These are phyloP conservation scores for Diabrotica undecimpunctata DNA, from an alignment of 1,140 invertebrate species.

Conservation along the genomic window DNA sequence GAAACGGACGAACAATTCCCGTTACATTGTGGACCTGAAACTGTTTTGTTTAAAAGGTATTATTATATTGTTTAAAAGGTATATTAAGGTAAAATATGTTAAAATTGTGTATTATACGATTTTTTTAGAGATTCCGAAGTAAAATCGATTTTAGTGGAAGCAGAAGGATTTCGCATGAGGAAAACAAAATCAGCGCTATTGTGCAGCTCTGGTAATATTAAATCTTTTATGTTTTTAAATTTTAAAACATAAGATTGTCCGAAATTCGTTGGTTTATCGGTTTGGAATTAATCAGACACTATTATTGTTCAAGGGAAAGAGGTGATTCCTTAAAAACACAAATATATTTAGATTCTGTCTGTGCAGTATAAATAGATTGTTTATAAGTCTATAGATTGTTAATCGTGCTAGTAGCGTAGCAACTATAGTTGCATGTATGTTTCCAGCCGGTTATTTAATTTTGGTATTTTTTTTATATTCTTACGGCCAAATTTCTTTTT, in stretches of 20 bases:
- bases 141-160: conserved; percentile 54
- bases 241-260: too few species aligned
- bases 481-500: too few species aligned
- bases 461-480: too few species aligned
- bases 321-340: too few species aligned
- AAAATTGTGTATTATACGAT: neutral
- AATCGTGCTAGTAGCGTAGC: too few species aligned
- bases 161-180: conserved; percentile 58
- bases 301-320: too few species aligned
- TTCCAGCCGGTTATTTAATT: too few species aligned
- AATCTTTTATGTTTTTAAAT: neutral
- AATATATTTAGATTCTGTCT: too few species aligned
- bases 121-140: conserved; percentile 51
- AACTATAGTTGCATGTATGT: too few species aligned
- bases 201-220: conserved; percentile 42
- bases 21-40: conserved; percentile 51
- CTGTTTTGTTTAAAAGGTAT: conserved; percentile 49
- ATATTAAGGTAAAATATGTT: neutral
- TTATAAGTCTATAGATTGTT: too few species aligned
- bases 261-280: too few species aligned
- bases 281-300: neutral
- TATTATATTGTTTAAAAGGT: conserved; percentile 51
- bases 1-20: conserved; percentile 50
- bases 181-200: conserved; percentile 52
- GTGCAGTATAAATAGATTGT: too few species aligned